A percentile compares a stretch with the other conserved stretches of the same genome.
Evolutionary conservation across 2,113 vertebrate genomes (phyloP).

Genomic region (Cyanocitta stelleri): DNA sequence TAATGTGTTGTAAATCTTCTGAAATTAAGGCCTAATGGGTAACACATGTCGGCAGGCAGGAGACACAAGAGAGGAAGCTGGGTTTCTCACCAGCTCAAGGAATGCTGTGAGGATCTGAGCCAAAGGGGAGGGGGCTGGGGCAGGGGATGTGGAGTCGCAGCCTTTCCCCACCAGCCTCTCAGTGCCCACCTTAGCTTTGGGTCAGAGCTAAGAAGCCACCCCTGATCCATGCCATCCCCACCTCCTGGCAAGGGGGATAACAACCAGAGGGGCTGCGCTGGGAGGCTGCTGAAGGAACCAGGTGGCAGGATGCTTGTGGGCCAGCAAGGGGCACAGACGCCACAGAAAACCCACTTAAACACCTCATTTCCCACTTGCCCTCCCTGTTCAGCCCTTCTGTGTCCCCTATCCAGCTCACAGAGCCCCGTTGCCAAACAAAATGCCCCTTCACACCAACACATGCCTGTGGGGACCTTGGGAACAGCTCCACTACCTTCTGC

Average conservation of each 20-base stretch:
- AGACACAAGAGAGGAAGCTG: constrained; percentile 47
- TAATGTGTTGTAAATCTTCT: constrained; percentile 88
- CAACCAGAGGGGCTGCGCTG: neutral
- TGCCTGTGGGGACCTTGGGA: accelerated
- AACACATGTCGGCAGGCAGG: constrained; percentile 79
- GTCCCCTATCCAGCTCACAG: neutral
- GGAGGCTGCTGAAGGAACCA: neutral
- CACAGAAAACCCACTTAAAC: neutral
- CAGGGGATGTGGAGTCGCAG: neutral
- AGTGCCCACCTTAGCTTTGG: neutral
- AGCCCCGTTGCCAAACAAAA: neutral
- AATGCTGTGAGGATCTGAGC: constrained; percentile 21
- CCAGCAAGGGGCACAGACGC: neutral
- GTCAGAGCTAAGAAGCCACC: neutral
- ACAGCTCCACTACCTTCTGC: accelerated
- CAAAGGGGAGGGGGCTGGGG: neutral
- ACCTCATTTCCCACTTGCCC: neutral
- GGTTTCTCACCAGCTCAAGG: constrained; percentile 37
- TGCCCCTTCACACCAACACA: neutral
- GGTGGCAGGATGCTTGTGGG: neutral
- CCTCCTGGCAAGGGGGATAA: neutral
- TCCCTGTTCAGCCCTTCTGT: neutral
- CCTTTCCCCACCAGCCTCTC: neutral
- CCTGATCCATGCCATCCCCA: neutral
- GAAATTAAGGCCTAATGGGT: constrained; percentile 84